These are phyloP conservation scores for Drosophila borborema DNA, from an alignment of 2,888 invertebrate genomes.

Conservation along the genomic window DNA sequence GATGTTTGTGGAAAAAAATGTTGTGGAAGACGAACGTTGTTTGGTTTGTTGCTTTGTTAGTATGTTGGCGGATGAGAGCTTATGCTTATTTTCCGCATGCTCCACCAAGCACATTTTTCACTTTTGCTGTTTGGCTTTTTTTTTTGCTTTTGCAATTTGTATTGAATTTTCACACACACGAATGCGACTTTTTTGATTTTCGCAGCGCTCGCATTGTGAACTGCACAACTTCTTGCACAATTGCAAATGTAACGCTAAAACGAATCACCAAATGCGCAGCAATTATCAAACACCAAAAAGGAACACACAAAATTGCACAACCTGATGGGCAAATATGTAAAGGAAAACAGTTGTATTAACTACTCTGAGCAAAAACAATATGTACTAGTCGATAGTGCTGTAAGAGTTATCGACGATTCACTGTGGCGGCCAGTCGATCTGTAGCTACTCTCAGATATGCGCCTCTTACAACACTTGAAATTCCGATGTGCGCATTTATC, in stretches of 20 bases:
- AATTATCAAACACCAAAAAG: slow-evolving; percentile 23
- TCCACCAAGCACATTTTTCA: slow-evolving; percentile 76
- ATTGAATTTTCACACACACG: slow-evolving; percentile 73
- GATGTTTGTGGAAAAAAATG: slow-evolving; percentile 27
- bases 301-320: slow-evolving; percentile 64
- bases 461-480: slow-evolving; percentile 13
- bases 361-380: slow-evolving; percentile 64
- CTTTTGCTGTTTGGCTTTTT: slow-evolving; percentile 52
- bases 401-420: slow-evolving; percentile 23
- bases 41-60: slow-evolving; percentile 27
- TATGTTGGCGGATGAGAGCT: slow-evolving; percentile 44
- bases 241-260: slow-evolving; percentile 23
- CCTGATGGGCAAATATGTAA: slow-evolving; percentile 45
- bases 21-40: slow-evolving; percentile 14
- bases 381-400: slow-evolving; percentile 52
- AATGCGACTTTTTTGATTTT: slow-evolving; percentile 64
- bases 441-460: background rate
- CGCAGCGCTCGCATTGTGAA: slow-evolving; percentile 62
- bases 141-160: slow-evolving; percentile 55
- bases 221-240: slow-evolving; percentile 39
- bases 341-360: slow-evolving; percentile 60
- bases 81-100: slow-evolving; percentile 69
- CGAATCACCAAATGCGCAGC: slow-evolving; percentile 28
- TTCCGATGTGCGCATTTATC: slow-evolving; percentile 6
- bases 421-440: slow-evolving; percentile 36